Conservation (phyloP, 2,888 invertebrate species). For the Exephanes ischioxanthus region DNA sequence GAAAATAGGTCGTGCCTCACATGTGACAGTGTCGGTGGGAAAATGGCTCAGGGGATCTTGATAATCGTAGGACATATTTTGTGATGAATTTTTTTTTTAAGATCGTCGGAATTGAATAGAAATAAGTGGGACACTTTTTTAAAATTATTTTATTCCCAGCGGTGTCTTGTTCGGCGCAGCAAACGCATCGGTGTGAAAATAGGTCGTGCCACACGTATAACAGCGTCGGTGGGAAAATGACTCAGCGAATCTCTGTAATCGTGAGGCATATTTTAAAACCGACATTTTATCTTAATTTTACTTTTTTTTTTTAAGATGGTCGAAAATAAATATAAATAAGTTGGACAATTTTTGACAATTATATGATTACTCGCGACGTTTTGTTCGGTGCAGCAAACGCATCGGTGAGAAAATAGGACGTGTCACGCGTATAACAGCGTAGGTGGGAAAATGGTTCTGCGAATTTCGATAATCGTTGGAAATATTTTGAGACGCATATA, state of each 20-base stretch:
- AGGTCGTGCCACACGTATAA: background rate
- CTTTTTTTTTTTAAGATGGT: background rate
- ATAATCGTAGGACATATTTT: no score
- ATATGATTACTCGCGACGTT: conserved; percentile 4
- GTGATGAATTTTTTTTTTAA: background rate
- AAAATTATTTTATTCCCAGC: conserved; percentile 56
- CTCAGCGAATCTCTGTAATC: no score
- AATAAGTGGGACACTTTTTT: no score
- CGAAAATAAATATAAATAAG: background rate
- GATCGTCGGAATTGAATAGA: background rate
- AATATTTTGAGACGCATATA: background rate
- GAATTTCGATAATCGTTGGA: no score
- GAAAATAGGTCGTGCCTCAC: background rate
- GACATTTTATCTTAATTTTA: background rate
- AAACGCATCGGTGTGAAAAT: conserved; percentile 5
- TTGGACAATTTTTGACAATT: background rate
- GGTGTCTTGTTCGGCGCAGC: background rate
- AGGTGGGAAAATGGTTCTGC: background rate
- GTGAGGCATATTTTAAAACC: background rate
- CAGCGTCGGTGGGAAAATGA: background rate
- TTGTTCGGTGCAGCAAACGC: background rate
- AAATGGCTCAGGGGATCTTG: background rate
- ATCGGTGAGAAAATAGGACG: conserved; percentile 5
- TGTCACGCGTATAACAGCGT: background rate
- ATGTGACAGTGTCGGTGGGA: background rate